phyloP scores from a whole-genome alignment of 2,797 vertebrate species.

The Sylvilagus floridanus region DNA sequence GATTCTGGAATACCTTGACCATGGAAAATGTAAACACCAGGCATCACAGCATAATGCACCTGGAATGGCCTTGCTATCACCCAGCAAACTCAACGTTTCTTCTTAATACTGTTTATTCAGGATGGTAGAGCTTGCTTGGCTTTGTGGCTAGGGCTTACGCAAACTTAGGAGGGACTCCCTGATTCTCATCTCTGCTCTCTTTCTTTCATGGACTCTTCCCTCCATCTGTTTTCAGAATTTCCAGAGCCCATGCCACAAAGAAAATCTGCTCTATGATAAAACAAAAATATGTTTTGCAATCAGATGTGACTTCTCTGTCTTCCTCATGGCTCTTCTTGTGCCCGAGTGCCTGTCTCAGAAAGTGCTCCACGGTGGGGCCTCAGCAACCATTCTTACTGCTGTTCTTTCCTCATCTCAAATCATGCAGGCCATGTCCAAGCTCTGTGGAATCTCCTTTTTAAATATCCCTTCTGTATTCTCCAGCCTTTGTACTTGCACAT shows the following conservation, averaged over 20 bases:
- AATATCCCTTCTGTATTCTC: neutral
- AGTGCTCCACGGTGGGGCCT: neutral
- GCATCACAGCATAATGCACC: neutral
- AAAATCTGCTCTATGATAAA: neutral
- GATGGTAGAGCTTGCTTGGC: neutral
- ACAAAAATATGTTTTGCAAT: neutral
- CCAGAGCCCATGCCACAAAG: neutral
- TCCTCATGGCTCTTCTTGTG: neutral
- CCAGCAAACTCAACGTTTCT: neutral
- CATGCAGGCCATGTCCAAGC: neutral
- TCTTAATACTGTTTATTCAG: slow-evolving; percentile 11
- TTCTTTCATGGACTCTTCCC: neutral
- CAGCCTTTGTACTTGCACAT: neutral
- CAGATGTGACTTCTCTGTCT: neutral
- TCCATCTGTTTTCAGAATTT: neutral
- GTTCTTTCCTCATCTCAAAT: neutral
- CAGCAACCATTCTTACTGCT: neutral
- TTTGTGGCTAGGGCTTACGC: neutral
- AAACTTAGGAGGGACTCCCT: neutral
- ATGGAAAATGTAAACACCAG: slow-evolving; percentile 2
- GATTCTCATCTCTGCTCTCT: neutral
- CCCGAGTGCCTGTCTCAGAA: neutral
- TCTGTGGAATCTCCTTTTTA: neutral
- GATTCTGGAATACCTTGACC: neutral
- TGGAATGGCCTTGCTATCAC: neutral